A percentile compares a stretch with the other conserved stretches of the same genome.
Evolutionary conservation across 2,797 vertebrate species (phyloP).

Genomic region (Pterois miles): DNA sequence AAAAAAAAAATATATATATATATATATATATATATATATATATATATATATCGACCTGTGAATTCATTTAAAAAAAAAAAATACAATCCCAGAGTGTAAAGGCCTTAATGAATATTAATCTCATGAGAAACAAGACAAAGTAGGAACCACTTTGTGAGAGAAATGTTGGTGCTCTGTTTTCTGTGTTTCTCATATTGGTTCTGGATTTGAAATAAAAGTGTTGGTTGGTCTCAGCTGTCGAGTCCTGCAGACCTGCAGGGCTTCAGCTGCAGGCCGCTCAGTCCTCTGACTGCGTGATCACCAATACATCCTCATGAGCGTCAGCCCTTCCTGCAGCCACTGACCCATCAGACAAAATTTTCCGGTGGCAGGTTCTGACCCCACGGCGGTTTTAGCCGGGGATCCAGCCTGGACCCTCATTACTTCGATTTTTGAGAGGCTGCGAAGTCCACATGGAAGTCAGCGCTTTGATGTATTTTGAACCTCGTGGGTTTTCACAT

Average conservation of each 20-base stretch:
- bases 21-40: no score
- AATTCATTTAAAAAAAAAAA: no score
- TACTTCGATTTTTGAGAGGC: conserved; percentile 59
- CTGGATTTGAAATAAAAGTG: neutral
- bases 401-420: conserved; percentile 51
- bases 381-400: conserved; percentile 18
- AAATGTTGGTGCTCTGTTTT: neutral
- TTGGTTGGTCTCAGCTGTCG: conserved; percentile 35
- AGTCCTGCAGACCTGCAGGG: conserved; percentile 35
- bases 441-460: conserved; percentile 36
- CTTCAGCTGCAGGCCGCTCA: conserved; percentile 33
- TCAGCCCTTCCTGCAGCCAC: conserved; percentile 50
- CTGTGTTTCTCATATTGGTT: conserved; percentile 10
- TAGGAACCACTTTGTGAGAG: neutral
- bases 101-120: neutral
- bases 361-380: conserved; percentile 54
- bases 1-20: no score
- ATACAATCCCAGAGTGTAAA: no score
- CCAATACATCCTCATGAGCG: conserved; percentile 35
- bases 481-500: conserved; percentile 21
- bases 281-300: conserved; percentile 30
- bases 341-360: conserved; percentile 50
- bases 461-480: conserved; percentile 42
- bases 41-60: no score
- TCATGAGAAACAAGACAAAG: neutral